These are phyloP conservation scores for Philopedon plagiatum DNA, from an alignment of 2,888 invertebrate species.

Conservation along the genomic window DNA sequence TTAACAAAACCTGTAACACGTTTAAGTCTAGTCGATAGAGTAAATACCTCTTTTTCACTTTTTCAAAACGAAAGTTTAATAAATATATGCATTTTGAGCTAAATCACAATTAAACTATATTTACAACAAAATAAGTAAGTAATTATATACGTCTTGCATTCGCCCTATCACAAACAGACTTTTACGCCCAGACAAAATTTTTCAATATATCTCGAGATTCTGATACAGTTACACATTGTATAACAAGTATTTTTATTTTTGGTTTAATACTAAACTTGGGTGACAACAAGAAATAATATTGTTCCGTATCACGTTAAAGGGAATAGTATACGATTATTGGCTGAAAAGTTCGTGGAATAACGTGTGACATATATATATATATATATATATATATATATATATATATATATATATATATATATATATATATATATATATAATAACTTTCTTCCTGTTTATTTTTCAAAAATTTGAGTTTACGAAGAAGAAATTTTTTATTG, in stretches of 20 bases:
- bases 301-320: no score
- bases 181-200: constrained; percentile 53
- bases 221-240: constrained; percentile 55
- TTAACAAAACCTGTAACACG: no score
- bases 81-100: constrained; percentile 15
- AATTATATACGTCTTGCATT: constrained; percentile 60
- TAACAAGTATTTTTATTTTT: constrained; percentile 54
- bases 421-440: no score
- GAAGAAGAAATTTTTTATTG: no score
- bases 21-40: no score
- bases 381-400: no score
- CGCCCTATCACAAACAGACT: constrained; percentile 66
- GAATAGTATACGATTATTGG: no score
- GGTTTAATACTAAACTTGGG: constrained; percentile 40
- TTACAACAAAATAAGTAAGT: constrained; percentile 60
- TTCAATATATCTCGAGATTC: constrained; percentile 57
- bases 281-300: neutral
- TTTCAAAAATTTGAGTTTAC: no score
- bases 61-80: neutral
- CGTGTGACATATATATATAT: no score
- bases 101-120: constrained; percentile 58
- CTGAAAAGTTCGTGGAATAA: no score
- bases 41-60: neutral
- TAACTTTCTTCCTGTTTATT: no score
- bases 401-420: no score